Evolutionary conservation across 92 coral and sea anemone species (phyloP), one percentile per base, ranked within the genome.

Genomic region (Blastomussa wellsi): DNA sequence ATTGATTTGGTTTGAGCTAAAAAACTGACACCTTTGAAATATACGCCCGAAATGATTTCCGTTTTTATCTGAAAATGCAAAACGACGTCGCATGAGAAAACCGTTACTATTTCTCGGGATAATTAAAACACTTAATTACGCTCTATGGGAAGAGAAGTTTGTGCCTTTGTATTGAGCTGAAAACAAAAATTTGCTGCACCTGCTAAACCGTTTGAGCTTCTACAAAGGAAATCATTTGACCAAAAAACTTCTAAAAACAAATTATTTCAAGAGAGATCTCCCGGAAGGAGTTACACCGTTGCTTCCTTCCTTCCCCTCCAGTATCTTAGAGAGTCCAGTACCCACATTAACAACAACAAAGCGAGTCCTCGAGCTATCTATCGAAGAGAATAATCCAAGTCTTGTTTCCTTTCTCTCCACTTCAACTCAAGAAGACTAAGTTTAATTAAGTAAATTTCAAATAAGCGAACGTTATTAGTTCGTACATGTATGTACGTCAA

Each of bases 291-390:
- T 70, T 28, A 9, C 16, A 5, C 12, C 24, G 20, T 68, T 29
- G 42, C 75, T 70, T 70, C 75, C 75, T 81, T 81, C 85, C 86
- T 81, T 69, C 85, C 85, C 72, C 32, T 51, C 49, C 72, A 55
- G 72, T 22, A 22, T 37, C 74, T n/a, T 0, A 37, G 79, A 8
- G 35, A 1, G 14, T 82, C 17, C 29, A 33, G n/a, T 22, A 72
- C 28, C 78, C 51, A 52, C 47, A 24, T 52, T n/a, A n/a, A n/a
- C n/a, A n/a, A n/a, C n/a, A n/a, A n/a, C n/a, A n/a, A n/a, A n/a
- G n/a, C n/a, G n/a, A n/a, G n/a, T n/a, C n/a, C n/a, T n/a, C 52
- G 67, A 65, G 68, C 44, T 29, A 67, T 64, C 44, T 20, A 24
- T 31, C 7, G 29, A 16, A 67, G 10, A 16, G 22, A 68, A 28